Evolutionary conservation across 2,888 invertebrate species (phyloP), one percentile per base, ranked within the genome.

Genomic region (Pammene aurita): DNA sequence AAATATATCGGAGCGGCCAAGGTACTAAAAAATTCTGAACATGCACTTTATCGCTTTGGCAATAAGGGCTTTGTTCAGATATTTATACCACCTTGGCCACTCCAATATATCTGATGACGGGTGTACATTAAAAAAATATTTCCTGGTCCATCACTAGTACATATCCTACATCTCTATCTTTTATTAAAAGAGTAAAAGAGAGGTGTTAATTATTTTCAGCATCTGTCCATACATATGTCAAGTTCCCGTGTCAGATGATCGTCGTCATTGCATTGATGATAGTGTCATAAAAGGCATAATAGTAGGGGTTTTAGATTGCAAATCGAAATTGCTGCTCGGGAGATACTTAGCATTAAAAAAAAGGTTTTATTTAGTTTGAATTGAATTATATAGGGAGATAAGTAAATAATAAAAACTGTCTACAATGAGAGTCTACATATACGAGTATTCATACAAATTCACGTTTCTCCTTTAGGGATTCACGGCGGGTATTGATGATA

Each of bases 331-430:
- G 50, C 50, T 48, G 13, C 42, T 50, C 5, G 18, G 6, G 6
- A 52, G n/a, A 41, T 52, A 52, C 10, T 62, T 50, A 61, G n/a
- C 18, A 10, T 62, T 52, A n/a, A n/a, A n/a, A n/a, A 62, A 62
- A 61, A 62, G 50, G 7, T n/a, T 35, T 62, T 6, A 62, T 41
- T 52, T 14, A 13, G 16, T 48, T 41, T 62, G 50, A n/a, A 41
- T 48, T n/a, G 16, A 41, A 50, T 13, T n/a, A 13, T 5, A 48
- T 16, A 6, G 7, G 9, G 10, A 50, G 34, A 13, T 16, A 34
- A 58, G 7, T 48, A 4, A n/a, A 42, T 11, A 46, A 26, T 34
- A 38, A 50, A 14, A 34, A 41, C 11, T 41, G 11, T 0, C 14
- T 11, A 16, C 11, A 38, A 11, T 35, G 7, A 4, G n/a, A n/a